A percentile compares a stretch with the other conserved stretches of the same genome.
These are phyloP conservation scores for Lasiommata megera DNA, from an alignment of 2,888 invertebrate species.

Conservation along the genomic window DNA sequence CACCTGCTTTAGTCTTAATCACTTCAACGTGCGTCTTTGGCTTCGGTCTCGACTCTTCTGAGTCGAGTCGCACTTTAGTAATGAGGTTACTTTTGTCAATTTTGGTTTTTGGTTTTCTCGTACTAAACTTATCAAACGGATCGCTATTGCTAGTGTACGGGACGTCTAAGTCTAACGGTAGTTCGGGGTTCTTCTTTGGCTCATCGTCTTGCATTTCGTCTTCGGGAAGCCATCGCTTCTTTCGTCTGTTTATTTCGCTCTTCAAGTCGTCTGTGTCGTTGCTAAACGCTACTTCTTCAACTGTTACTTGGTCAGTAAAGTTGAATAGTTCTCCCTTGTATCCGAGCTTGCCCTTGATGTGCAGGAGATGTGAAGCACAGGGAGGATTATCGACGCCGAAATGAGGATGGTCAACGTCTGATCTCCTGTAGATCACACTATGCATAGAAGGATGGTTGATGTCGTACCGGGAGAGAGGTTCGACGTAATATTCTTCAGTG, in stretches of 20 bases:
- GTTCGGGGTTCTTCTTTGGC: conserved; percentile 83
- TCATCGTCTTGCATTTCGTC: conserved; percentile 82
- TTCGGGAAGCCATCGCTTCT: conserved; percentile 86
- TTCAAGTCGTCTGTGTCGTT: conserved; percentile 63
- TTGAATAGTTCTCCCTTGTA: conserved; percentile 64
- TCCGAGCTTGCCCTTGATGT: conserved; percentile 66
- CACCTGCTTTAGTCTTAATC: conserved; percentile 84
- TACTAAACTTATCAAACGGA: conserved; percentile 69
- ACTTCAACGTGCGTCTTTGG: conserved; percentile 86
- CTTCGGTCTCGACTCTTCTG: conserved; percentile 80
- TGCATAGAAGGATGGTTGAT: conserved; percentile 83
- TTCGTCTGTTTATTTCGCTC: conserved; percentile 64
- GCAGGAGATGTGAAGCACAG: conserved; percentile 84
- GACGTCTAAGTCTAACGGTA: conserved; percentile 84
- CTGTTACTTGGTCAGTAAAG: conserved; percentile 54
- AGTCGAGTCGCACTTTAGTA: conserved; percentile 76
- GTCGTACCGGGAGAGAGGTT: conserved; percentile 87
- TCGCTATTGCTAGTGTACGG: conserved; percentile 84
- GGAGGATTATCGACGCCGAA: conserved; percentile 52
- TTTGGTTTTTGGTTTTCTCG: conserved; percentile 76
- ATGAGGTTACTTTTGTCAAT: conserved; percentile 78
- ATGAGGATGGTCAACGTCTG: conserved; percentile 85
- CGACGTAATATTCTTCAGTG: conserved; percentile 91
- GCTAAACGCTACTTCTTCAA: conserved; percentile 49
- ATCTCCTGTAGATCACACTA: conserved; percentile 91